Evolutionary conservation across 2,113 vertebrate species (phyloP).

Genomic region (Amphiprion percula): DNA sequence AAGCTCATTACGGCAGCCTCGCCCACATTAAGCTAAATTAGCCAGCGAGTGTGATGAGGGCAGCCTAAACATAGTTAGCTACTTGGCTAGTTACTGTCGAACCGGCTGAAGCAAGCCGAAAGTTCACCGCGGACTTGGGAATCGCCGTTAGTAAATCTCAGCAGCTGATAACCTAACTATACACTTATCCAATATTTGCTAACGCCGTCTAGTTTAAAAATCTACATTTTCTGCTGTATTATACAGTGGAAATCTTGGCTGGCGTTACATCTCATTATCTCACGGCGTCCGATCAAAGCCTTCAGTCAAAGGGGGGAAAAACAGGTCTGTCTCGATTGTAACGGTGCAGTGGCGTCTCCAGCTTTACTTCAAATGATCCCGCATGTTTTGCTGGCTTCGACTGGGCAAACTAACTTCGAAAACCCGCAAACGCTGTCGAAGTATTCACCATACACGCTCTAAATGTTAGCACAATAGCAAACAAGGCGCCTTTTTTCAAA

Average conservation of each 20-base stretch:
- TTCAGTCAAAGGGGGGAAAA: conserved; percentile 48
- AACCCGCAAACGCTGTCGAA: conserved; percentile 27
- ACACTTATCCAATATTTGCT: neutral
- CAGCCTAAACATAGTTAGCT: conserved; percentile 69
- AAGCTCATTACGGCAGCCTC: conserved; percentile 39
- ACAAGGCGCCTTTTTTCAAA: conserved; percentile 38
- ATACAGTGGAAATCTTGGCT: neutral
- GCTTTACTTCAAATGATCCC: conserved; percentile 69
- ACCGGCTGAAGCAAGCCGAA: conserved; percentile 72
- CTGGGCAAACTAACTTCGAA: conserved; percentile 73
- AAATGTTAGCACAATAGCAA: neutral
- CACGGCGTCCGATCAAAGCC: conserved; percentile 62
- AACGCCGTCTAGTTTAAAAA: neutral
- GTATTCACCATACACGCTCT: conserved; percentile 1
- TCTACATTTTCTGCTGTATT: neutral
- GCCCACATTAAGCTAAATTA: conserved; percentile 62
- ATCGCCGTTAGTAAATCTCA: conserved; percentile 61
- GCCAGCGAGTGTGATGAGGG: conserved; percentile 46
- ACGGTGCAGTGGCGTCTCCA: conserved; percentile 75
- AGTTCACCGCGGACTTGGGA: conserved; percentile 74
- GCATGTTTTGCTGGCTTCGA: conserved; percentile 76
- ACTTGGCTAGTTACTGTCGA: conserved; percentile 71
- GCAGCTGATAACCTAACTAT: conserved; percentile 15
- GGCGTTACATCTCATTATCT: conserved; percentile 46
- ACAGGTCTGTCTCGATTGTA: conserved; percentile 75